Evolutionary conservation across 2,888 invertebrate genomes (phyloP), one percentile per base, ranked within the genome.

Genomic region (Kuschelorhynchus macadamiae): DNA sequence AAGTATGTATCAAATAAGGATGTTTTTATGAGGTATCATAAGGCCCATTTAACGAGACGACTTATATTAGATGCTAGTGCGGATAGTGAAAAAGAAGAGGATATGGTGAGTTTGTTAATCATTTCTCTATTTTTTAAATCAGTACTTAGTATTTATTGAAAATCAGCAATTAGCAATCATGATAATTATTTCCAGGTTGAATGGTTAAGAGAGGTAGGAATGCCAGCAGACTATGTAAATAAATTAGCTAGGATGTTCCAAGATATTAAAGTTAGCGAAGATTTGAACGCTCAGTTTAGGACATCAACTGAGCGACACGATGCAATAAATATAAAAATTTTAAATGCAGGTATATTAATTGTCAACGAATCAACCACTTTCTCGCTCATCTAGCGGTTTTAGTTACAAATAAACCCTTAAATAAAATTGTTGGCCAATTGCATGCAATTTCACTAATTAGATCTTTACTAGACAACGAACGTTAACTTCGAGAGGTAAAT

Each of bases 1-100:
- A 99, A 99, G 84, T 99, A 99, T 85, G 97, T 99, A 74, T 95
- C 96, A 83, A 99, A 98, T 85, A 99, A 99, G 84, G 99, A 99
- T 87, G 98, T 99, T 21, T 99, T 99, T 84, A 99, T 99, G 98
- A 88, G 98, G 75, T 99, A 97, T 84, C 98, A 99, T 84, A 98
- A 99, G 84, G 97, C 97, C 47, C 98, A 99, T 86, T 87, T 99
- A 72, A 98, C 98, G 5, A 87, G 99, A 78, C 89, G 96, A 70
- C 89, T 99, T 73, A 98, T 99, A 81, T 88, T 99, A 74, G 98
- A 99, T 82, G 96, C 97, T 14, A 83, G 97, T 80, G 97, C 98
- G 0, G 99, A 99, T 85, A 97, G 96, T 74, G 99, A 99, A 83
- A 98, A 98, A 80, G 99, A 99, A 84, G 98, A 99, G 84, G 97